A percentile compares a stretch with the other conserved stretches of the same genome.
phyloP scores from a whole-genome alignment of 30 jellyfish, hydroid and myxozoan genomes.

The Calvadosia cruxmelitensis region DNA sequence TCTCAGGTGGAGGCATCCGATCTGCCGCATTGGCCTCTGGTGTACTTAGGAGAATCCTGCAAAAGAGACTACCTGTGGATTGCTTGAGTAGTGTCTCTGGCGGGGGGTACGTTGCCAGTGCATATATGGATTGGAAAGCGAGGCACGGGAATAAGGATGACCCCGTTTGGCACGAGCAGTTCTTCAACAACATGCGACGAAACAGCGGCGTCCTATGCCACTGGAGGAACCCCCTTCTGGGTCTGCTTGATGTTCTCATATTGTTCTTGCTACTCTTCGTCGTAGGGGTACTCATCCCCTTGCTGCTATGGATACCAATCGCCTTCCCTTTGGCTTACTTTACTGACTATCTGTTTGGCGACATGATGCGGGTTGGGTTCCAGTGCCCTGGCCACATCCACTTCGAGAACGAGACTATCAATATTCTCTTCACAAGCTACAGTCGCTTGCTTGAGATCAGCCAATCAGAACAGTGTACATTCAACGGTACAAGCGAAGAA shows the following conservation, averaged over 20 bases:
- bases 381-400: constrained; percentile 18
- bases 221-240: constrained; percentile 48
- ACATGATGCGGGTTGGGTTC: constrained; percentile 25
- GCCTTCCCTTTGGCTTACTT: constrained; percentile 52
- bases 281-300: constrained; percentile 40
- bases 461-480: background rate
- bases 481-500: background rate
- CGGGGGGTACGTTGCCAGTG: constrained; percentile 64
- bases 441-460: background rate
- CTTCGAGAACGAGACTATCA: constrained; percentile 3
- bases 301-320: constrained; percentile 53
- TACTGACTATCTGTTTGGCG: constrained; percentile 29
- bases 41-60: constrained; percentile 43
- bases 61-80: constrained; percentile 35
- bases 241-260: constrained; percentile 19
- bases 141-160: constrained; percentile 50
- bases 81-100: constrained; percentile 62
- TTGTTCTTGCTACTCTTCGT: constrained; percentile 11
- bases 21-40: constrained; percentile 78
- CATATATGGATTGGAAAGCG: constrained; percentile 65
- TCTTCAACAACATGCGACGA: constrained; percentile 51
- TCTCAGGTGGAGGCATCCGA: constrained; percentile 78
- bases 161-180: constrained; percentile 65
- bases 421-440: background rate
- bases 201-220: constrained; percentile 48